These are phyloP conservation scores for Phymorhynchus buccinoides DNA, from an alignment of 1,140 invertebrate species.

Conservation along the genomic window DNA sequence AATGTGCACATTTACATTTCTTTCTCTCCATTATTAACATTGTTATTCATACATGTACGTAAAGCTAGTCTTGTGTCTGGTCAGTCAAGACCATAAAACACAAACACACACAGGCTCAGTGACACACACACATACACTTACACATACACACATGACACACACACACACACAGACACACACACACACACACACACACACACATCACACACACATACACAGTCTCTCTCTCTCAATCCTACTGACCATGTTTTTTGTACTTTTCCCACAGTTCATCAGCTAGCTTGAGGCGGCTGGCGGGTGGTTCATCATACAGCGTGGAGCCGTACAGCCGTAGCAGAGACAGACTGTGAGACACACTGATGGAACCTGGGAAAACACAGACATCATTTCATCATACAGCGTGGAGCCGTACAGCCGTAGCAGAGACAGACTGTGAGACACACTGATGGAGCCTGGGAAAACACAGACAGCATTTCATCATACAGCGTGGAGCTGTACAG, in stretches of 20 bases:
- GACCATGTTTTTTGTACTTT: constrained; percentile 35
- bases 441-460: constrained; percentile 18
- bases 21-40: too few species aligned
- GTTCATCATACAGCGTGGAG: constrained; percentile 13
- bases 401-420: constrained; percentile 2
- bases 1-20: too few species aligned
- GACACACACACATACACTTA: too few species aligned
- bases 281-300: constrained; percentile 7
- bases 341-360: constrained; percentile 13
- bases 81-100: too few species aligned
- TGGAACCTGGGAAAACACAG: constrained; percentile 15
- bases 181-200: not conserved
- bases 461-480: constrained; percentile 22
- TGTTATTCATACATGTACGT: too few species aligned
- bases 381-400: constrained; percentile 28
- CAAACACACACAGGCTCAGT: too few species aligned
- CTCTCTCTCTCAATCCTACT: not conserved
- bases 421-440: constrained; percentile 7
- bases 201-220: too few species aligned
- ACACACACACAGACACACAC: not conserved
- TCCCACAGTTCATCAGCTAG: constrained; percentile 33
- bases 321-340: constrained; percentile 17
- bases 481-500: constrained; percentile 1
- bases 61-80: too few species aligned
- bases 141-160: not conserved